phyloP scores from a whole-genome alignment of 2,888 invertebrate species.

The Cosmorhoe ocellata region DNA sequence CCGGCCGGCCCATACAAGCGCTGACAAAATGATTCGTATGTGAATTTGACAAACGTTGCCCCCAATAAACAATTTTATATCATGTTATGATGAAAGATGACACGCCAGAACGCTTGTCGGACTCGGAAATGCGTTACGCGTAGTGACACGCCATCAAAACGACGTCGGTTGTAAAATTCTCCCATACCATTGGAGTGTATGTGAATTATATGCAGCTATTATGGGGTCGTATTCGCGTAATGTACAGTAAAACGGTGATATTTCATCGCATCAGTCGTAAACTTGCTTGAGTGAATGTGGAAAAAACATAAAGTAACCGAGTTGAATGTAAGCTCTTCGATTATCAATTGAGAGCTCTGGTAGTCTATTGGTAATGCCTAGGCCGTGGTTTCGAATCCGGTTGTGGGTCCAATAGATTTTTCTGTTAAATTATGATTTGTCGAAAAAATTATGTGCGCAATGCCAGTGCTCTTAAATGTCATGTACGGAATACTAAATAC shows the following conservation, averaged over 20 bases:
- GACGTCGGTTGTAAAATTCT: conserved; percentile 32
- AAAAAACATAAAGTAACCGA: neutral
- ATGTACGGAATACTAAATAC: too few species aligned
- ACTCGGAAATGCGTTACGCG: conserved; percentile 28
- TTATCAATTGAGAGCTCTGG: too few species aligned
- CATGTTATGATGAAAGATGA: conserved; percentile 52
- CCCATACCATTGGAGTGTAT: conserved; percentile 18
- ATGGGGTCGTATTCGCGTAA: conserved; percentile 14
- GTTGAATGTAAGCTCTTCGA: neutral
- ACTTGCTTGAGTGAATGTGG: conserved; percentile 7
- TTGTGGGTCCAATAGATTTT: too few species aligned
- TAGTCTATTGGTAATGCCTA: too few species aligned
- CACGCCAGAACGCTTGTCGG: conserved; percentile 29
- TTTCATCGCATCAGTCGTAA: conserved; percentile 21
- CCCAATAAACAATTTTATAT: conserved; percentile 60
- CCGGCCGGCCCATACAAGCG: neutral
- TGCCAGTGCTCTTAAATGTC: too few species aligned
- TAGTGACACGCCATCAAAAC: conserved; percentile 41
- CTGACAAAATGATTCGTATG: conserved; percentile 18
- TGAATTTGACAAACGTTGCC: conserved; percentile 37
- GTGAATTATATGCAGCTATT: conserved; percentile 22
- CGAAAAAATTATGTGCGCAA: too few species aligned
- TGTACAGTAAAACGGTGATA: conserved; percentile 20
- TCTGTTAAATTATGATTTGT: too few species aligned
- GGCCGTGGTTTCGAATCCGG: too few species aligned